A percentile compares a stretch with the other conserved stretches of the same genome.
Conservation (phyloP, 2,888 invertebrate genomes). For the Ferdinandea cuprea region DNA sequence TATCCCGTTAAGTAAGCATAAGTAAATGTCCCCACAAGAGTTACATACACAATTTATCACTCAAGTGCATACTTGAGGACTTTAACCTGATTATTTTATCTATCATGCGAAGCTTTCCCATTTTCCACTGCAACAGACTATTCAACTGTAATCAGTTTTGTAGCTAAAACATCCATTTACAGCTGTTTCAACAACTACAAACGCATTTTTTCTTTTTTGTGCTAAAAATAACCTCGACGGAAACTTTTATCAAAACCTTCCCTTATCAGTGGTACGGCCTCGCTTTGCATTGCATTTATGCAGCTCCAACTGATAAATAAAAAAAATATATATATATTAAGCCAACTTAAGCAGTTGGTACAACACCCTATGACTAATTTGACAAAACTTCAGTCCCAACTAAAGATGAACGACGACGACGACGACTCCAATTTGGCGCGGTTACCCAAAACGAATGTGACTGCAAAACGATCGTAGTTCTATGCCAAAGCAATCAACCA, state of each 20-base stretch:
- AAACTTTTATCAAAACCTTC: constrained; percentile 57
- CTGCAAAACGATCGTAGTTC: constrained; percentile 46
- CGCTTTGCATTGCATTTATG: constrained; percentile 62
- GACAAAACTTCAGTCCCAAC: no score
- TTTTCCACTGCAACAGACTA: not conserved
- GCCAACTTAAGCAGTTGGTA: no score
- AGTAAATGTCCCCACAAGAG: no score
- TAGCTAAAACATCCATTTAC: constrained; percentile 20
- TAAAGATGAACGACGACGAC: no score
- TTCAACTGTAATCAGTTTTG: constrained; percentile 4
- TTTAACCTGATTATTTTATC: not conserved
- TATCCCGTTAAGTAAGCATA: no score
- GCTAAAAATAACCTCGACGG: constrained; percentile 23
- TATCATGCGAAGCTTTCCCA: not conserved
- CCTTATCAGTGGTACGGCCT: constrained; percentile 41
- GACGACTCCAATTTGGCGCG: constrained; percentile 14
- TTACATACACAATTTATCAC: no score
- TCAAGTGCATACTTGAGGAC: not conserved
- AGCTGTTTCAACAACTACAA: constrained; percentile 41
- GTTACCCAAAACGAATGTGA: constrained; percentile 5
- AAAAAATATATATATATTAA: no score
- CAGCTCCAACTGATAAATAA: constrained; percentile 53
- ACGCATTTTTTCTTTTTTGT: no score
- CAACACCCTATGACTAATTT: constrained; percentile 25
- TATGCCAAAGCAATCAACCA: constrained; percentile 61